Base-by-base conservation (phyloP, 2,113 vertebrate genomes). In the Pholis gunnellus region DNA sequence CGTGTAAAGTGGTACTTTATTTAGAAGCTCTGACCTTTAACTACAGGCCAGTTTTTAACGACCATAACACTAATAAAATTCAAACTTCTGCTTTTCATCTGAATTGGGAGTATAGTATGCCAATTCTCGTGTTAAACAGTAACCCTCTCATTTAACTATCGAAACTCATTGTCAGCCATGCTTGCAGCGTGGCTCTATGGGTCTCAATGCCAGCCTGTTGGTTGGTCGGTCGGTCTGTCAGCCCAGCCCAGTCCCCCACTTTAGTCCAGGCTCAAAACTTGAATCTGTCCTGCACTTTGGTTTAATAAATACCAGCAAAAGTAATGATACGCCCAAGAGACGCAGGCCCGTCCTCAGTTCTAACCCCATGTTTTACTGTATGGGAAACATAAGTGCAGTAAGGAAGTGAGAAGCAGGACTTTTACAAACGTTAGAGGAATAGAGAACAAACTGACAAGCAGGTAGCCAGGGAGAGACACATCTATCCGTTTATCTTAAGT, bases 351-450 rank as follows among this genome's bases (percentile, higher is more conserved):
- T 60, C 11, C 11, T 3, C 52, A 56, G 46, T 3, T 29, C 9
- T 22, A 18, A 54, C 6, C 10, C 57, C 13, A 9, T 36, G n/a
- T 79, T 72, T 65, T 22, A 34, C 20, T 38, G 17, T 22, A 66
- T 14, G 9, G 15, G 18, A 50, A 59, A n/a, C 25, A 50, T 7
- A 8, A 20, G 18, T 36, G 4, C 17, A n/a, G 22, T 5, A 14
- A 34, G 65, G 42, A 75, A 64, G 48, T 73, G 54, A 75, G n/a
- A 71, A 20, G 38, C 60, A 57, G 52, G 61, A 77, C 80, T 22
- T 78, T 71, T 31, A 64, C 14, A 29, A 13, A 59, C 9, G 22
- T 59, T 20, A 74, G 5, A 65, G 46, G 31, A 31, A 57, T 3
- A 52, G 60, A 75, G 9, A 65, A 36, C 60, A 70, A 42, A 36